A percentile compares a stretch with the other conserved stretches of the same genome.
Conservation (phyloP, 2,113 vertebrate species). For the Xiphophorus maculatus region DNA sequence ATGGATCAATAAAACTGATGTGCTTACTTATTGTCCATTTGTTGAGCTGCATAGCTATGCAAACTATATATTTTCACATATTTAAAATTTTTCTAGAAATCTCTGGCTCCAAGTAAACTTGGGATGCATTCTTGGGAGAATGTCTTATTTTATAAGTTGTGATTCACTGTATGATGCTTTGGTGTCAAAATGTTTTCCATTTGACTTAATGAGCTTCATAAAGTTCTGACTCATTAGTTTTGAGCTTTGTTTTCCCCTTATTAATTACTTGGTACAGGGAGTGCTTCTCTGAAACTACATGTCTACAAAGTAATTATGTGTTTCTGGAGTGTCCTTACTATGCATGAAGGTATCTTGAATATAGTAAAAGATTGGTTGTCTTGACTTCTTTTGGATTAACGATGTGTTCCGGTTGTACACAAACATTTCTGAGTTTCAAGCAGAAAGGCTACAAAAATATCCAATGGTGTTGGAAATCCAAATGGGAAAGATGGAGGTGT, state of each 20-base stretch:
- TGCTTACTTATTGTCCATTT: neutral
- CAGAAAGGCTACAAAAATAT: neutral
- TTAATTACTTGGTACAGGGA: slow-evolving; percentile 13
- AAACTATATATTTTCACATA: neutral
- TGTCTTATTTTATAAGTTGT: slow-evolving; percentile 40
- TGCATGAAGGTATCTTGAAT: neutral
- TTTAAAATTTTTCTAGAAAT: neutral
- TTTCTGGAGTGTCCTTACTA: neutral
- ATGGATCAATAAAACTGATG: neutral
- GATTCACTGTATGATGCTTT: slow-evolving; percentile 47
- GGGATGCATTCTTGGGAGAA: slow-evolving; percentile 26
- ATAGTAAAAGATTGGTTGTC: neutral
- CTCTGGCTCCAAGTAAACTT: slow-evolving; percentile 4
- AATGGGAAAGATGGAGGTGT: neutral
- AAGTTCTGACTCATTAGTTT: slow-evolving; percentile 26
- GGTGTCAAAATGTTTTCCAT: slow-evolving; percentile 43
- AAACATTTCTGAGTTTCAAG: neutral
- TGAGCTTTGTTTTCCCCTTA: neutral
- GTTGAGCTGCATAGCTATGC: neutral
- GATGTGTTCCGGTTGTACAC: neutral
- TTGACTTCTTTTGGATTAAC: neutral
- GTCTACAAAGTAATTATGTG: neutral
- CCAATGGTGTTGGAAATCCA: neutral
- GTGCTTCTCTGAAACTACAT: slow-evolving; percentile 6
- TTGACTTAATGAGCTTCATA: slow-evolving; percentile 50